phyloP scores from a whole-genome alignment of 2,888 invertebrate species.

The Cephalotes varians region DNA sequence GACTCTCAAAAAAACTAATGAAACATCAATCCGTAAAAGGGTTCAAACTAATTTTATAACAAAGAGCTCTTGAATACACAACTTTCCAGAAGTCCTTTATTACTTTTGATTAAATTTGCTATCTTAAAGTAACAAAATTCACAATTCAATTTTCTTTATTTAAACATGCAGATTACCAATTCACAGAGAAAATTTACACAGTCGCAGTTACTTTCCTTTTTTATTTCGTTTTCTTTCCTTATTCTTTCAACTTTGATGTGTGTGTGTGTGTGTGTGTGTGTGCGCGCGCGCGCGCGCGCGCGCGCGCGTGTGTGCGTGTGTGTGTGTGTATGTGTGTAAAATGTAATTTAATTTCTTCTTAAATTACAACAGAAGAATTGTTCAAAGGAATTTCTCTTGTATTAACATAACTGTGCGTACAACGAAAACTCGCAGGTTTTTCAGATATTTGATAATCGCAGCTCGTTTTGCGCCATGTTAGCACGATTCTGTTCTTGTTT shows the following conservation, averaged over 20 bases:
- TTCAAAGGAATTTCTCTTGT: background rate
- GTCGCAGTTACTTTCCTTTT: slow-evolving; percentile 21
- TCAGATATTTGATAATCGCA: slow-evolving; percentile 16
- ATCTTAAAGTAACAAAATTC: slow-evolving; percentile 14
- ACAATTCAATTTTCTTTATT: slow-evolving; percentile 23
- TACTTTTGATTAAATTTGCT: slow-evolving; percentile 16
- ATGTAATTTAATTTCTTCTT: slow-evolving; percentile 37
- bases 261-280: no score
- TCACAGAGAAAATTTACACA: slow-evolving; percentile 6
- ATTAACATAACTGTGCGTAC: background rate
- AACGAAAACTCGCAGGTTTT: background rate
- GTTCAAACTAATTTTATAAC: background rate
- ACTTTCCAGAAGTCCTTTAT: background rate
- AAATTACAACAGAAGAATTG: slow-evolving; percentile 13
- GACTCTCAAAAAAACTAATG: background rate
- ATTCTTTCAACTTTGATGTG: background rate
- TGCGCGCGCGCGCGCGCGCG: no score
- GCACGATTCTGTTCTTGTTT: slow-evolving; percentile 2
- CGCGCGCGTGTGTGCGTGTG: no score
- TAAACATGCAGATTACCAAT: slow-evolving; percentile 20
- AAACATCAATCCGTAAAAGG: background rate
- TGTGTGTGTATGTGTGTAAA: no score
- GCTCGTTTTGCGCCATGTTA: background rate
- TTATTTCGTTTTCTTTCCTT: slow-evolving; percentile 5
- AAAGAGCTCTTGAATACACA: background rate